Base-by-base conservation (phyloP, 2,797 vertebrate genomes). In the Thamnophis elegans region DNA sequence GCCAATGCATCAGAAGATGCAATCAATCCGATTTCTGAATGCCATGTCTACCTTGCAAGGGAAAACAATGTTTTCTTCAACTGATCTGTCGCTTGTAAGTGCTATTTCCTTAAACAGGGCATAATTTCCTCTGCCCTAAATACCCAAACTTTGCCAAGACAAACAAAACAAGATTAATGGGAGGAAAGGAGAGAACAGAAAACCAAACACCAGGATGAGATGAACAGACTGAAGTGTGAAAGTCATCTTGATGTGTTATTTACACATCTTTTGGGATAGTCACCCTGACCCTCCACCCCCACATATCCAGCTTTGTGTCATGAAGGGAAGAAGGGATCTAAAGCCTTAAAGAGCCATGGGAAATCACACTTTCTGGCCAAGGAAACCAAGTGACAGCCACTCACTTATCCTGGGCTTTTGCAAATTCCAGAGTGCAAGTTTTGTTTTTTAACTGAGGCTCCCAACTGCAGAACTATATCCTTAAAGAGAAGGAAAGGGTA, bases 91-190 rank as follows among this genome's bases (percentile, higher is more conserved):
- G 26, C 65, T 91, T 22, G 16, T 36, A 78, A 36, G 73, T 28
- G 89, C 28, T 73, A 89, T 96, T 97, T 95, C 93, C 94, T 93
- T 94, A 90, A 55, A 59, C 82, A 32, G 16, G 5, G 89, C n/a
- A 32, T 90, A 54, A 92, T 87, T 90, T 90, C 92, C 92, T 59
- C 54, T 91, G 10, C 89, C 25, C 86, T 90, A 88, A 93, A 88
- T 87, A 73, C 60, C 42, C 54, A 47, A 28, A 58, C 55, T 60
- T 51, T 32, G 47, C 28, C 28, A 85, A 85, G n/a, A 85, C 47
- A 89, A 92, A 89, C 85, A 86, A 62, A 91, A 91, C 89, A 54
- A 78, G 47, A 86, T 54, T 78, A 54, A 93, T n/a, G 58, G 85
- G 55, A 47, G 53, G 92, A 82, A 42, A 91, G 47, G 68, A 53